These are phyloP conservation scores for Euzophera pinguis DNA, from an alignment of 2,888 invertebrate genomes.

Conservation along the genomic window DNA sequence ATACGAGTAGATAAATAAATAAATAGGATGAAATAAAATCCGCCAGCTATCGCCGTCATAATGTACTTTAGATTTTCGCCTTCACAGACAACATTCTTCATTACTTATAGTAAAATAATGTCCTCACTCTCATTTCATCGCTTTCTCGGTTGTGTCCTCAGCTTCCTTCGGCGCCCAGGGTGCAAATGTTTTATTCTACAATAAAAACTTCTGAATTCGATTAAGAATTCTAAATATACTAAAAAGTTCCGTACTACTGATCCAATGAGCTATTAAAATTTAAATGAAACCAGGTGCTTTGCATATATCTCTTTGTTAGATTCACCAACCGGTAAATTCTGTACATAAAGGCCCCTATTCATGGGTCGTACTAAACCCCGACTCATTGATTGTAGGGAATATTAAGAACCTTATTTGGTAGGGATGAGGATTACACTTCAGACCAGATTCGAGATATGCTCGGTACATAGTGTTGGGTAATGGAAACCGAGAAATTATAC, in stretches of 20 bases:
- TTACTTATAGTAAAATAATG: too few species aligned
- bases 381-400: constrained; percentile 12
- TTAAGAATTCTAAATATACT: too few species aligned
- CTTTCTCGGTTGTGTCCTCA: too few species aligned
- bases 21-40: too few species aligned
- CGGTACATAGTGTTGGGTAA: not conserved
- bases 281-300: constrained; percentile 8
- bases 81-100: too few species aligned
- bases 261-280: constrained; percentile 10
- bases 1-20: too few species aligned
- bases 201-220: too few species aligned
- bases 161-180: too few species aligned
- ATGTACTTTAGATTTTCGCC: too few species aligned
- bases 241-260: not conserved
- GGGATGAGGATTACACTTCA: constrained; percentile 7
- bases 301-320: constrained; percentile 11
- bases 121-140: too few species aligned
- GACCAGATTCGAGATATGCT: constrained; percentile 1
- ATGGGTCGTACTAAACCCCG: not conserved
- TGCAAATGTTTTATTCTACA: too few species aligned
- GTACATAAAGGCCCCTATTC: constrained; percentile 9
- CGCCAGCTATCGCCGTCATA: too few species aligned
- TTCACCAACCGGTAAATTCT: not conserved
- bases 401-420: constrained; percentile 10
- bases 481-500: constrained; percentile 7